phyloP scores from a whole-genome alignment of 1,140 invertebrate species.

The Diprion similis region DNA sequence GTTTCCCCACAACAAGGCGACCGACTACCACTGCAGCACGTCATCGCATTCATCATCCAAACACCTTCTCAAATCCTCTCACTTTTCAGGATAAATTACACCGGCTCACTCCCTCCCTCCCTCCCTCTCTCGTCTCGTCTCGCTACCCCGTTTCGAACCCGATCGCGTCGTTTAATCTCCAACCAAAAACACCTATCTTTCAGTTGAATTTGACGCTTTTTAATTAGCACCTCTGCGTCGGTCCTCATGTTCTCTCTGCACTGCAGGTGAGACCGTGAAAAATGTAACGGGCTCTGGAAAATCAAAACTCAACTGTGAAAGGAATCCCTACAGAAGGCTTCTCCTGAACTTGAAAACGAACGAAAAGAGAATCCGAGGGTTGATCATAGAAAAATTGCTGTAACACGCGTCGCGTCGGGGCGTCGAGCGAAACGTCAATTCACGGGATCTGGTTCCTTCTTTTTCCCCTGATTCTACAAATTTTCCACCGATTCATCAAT shows the following conservation, averaged over 20 bases:
- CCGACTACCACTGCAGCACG: constrained; percentile 6
- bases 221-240: too few species aligned
- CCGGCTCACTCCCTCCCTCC: too few species aligned
- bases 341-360: too few species aligned
- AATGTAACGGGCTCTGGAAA: too few species aligned
- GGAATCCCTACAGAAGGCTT: too few species aligned
- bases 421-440: not conserved
- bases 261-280: too few species aligned
- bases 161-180: not conserved
- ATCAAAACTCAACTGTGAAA: too few species aligned
- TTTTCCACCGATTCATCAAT: constrained; percentile 48
- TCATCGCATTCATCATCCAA: constrained; percentile 45
- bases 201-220: not conserved
- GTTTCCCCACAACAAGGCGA: constrained; percentile 1
- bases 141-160: not conserved
- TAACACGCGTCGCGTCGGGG: too few species aligned
- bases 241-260: too few species aligned
- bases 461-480: constrained; percentile 24
- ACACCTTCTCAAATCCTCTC: constrained; percentile 31
- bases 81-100: not conserved
- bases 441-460: constrained; percentile 23
- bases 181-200: not conserved
- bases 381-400: too few species aligned
- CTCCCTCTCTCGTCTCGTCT: too few species aligned
- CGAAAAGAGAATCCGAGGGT: too few species aligned